These are phyloP conservation scores for Pangasianodon gigas DNA, from an alignment of 2,113 vertebrate species.

Conservation along the genomic window DNA sequence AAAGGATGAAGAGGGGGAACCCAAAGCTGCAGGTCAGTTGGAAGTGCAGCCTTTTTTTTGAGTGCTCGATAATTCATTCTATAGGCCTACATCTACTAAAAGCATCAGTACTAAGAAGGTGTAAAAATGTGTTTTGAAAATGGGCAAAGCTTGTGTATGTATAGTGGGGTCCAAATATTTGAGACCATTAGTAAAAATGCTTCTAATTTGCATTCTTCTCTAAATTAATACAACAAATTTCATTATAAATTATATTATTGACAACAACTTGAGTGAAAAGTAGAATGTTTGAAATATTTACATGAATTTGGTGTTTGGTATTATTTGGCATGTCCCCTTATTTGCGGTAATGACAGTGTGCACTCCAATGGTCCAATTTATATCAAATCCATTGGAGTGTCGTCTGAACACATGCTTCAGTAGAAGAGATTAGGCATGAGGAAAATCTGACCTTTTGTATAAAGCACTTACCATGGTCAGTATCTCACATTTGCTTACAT, in stretches of 20 bases:
- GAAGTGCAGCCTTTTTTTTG: neutral
- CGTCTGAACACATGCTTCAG: neutral
- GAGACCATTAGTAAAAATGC: neutral
- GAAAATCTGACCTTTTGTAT: neutral
- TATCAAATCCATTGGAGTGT: neutral
- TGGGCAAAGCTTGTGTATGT: neutral
- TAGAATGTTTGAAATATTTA: no score
- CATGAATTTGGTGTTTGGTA: no score
- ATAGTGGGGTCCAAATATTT: neutral
- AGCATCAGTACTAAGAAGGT: neutral
- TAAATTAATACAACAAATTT: neutral
- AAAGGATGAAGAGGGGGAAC: slow-evolving; percentile 60
- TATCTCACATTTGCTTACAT: neutral
- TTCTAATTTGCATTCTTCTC: neutral
- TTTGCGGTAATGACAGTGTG: neutral
- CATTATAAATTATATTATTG: neutral
- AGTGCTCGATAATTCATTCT: neutral
- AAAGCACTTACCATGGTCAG: neutral
- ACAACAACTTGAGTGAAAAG: neutral
- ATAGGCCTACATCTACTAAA: neutral
- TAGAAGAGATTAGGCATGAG: neutral
- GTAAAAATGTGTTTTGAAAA: neutral
- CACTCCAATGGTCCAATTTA: neutral
- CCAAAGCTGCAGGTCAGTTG: slow-evolving; percentile 39
- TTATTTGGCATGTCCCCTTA: neutral